Evolutionary conservation across 2,797 vertebrate species (phyloP).

Genomic region (Sparus aurata): DNA sequence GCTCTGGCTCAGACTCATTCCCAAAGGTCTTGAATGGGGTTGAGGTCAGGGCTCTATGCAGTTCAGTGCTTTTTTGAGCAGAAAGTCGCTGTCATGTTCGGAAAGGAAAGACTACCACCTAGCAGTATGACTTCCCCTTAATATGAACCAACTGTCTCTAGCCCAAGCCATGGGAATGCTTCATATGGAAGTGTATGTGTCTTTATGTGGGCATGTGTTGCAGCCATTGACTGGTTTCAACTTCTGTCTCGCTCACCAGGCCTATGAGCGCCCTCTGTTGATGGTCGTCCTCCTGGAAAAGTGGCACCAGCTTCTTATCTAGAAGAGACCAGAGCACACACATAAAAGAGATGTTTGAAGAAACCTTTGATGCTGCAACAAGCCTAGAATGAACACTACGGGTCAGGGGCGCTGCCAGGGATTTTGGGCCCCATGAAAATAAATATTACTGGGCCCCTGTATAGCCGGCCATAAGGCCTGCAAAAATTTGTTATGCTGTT

Average conservation of each 20-base stretch:
- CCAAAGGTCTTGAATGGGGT: background rate
- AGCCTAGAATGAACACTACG: background rate
- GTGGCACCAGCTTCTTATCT: conserved; percentile 90
- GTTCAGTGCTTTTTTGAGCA: background rate
- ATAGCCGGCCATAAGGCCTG: no score
- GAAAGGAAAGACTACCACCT: background rate
- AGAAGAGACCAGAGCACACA: conserved; percentile 56
- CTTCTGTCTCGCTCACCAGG: conserved; percentile 86
- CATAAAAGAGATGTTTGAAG: conserved; percentile 57
- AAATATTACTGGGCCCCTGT: no score
- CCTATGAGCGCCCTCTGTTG: conserved; percentile 91
- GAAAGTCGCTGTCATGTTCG: background rate
- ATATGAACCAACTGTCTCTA: background rate
- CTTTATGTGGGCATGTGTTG: no score
- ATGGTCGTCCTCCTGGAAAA: conserved; percentile 94
- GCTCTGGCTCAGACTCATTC: conserved; percentile 5
- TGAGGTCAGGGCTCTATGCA: background rate
- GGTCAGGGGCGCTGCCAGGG: no score
- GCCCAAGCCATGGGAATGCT: background rate
- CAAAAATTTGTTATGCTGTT: no score
- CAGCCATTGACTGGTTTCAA: background rate
- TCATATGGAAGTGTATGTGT: background rate
- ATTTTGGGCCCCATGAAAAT: no score
- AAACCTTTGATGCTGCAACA: conserved; percentile 45
- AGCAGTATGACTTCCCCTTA: background rate